Base-by-base conservation (phyloP, 2,888 invertebrate species). In the Drosophila mercatorum region DNA sequence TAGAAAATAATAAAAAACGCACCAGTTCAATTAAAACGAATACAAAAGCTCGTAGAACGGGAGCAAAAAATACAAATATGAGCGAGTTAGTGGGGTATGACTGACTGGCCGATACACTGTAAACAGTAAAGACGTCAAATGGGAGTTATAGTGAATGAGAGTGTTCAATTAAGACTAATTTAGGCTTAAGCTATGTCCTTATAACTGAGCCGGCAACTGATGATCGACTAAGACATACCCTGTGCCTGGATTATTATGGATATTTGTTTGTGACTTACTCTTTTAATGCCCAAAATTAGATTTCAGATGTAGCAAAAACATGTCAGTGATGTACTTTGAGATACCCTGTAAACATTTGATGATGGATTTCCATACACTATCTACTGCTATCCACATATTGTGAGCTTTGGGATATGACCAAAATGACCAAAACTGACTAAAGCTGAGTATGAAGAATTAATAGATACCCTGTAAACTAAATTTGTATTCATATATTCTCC, bases 1-100 rank as follows among this genome's bases (percentile, higher is more conserved):
- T 61, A 52, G 34, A 6, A 34, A 34, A 51, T 31, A 52, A 22
- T 38, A 49, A 51, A 47, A 49, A 44, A 52, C 71, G 56, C 46
- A 59, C 57, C 71, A 52, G 47, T 75, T 62, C 47, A 68, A 75
- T 63, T 75, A 44, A 59, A 62, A 46, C 14, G 53, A 55, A 59
- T 17, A 52, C 47, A 47, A 17, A 43, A 26, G 8, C 12, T 40
- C 28, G 22, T 1, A n/a, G 59, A 40, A 49, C 11, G 14, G 17
- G 5, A 31, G 46, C 51, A 57, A 31, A 57, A 38, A 31, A 17
- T 22, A 8, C 22, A 36, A 7, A 52, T 22, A 14, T 36, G 36
- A 17, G 12, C 17, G 11, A 17, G 6, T 7, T 22, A 22, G 36
- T 10, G 5, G 14, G 22, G 8, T 38, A 12, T 55, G 11, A 11